Evolutionary conservation across 2,888 invertebrate genomes (phyloP).

Genomic region (Agrochola lota): DNA sequence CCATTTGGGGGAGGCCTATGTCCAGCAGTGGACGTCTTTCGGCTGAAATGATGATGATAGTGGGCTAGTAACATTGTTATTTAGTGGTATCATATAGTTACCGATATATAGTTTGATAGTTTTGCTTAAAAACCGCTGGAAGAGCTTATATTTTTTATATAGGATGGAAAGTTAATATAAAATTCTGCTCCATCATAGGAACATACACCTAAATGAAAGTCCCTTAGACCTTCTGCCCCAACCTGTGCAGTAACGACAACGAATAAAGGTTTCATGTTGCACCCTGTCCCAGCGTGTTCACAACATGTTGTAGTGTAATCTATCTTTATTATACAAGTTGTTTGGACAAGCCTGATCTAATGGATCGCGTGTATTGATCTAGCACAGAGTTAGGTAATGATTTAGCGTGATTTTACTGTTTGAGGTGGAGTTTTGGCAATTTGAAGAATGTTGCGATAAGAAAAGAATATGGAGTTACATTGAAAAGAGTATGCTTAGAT

Average conservation of each 20-base stretch:
- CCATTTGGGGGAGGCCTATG: no score
- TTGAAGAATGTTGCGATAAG: not conserved
- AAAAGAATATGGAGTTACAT: no score
- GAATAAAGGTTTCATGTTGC: constrained; percentile 54
- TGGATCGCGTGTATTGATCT: constrained; percentile 46
- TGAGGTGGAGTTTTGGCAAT: not conserved
- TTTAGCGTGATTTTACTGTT: not conserved
- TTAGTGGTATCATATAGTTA: no score
- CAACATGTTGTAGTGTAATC: constrained; percentile 59
- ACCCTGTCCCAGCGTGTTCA: constrained; percentile 51
- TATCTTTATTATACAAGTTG: constrained; percentile 60
- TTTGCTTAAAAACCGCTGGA: no score
- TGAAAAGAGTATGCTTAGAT: no score
- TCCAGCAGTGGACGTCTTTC: no score
- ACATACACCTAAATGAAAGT: not conserved
- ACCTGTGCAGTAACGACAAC: constrained; percentile 8
- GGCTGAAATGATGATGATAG: no score
- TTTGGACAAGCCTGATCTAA: constrained; percentile 52
- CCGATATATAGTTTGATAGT: no score
- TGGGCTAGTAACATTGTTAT: no score
- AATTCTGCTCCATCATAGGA: no score
- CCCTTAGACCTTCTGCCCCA: constrained; percentile 37
- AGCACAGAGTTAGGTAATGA: not conserved
- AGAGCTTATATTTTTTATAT: no score
- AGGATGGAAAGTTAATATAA: no score